Percentiles rank a stretch among this genome's conserved stretches.
Conservation (phyloP, 2,888 invertebrate species). For the Merodon equestris region DNA sequence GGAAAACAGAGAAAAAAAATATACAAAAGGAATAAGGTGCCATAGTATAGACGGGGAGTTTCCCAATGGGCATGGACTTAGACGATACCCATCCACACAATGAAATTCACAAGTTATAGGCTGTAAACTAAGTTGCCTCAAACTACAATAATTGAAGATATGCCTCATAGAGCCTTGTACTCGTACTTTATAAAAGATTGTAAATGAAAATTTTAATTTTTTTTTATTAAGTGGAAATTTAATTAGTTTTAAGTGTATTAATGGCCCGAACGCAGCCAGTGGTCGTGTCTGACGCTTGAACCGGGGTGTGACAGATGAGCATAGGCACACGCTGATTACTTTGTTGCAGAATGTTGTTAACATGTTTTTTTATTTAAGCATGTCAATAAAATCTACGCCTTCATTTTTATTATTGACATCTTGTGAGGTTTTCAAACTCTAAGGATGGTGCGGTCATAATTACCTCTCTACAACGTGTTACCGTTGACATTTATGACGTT, state of each 20-base stretch:
- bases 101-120: conserved; percentile 53
- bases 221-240: conserved; percentile 53
- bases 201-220: conserved; percentile 16
- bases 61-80: conserved; percentile 49
- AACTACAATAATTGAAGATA: conserved; percentile 23
- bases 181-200: conserved; percentile 20
- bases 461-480: no score
- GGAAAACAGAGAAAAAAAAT: no score
- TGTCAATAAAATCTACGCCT: no score
- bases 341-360: no score
- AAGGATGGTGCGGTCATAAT: no score
- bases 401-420: no score
- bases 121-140: conserved; percentile 12
- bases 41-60: conserved; percentile 22
- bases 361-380: no score
- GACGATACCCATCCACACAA: conserved; percentile 40
- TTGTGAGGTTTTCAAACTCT: no score
- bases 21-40: conserved; percentile 1
- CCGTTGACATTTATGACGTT: no score
- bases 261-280: not conserved
- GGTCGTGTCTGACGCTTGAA: not conserved
- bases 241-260: conserved; percentile 21
- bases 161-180: conserved; percentile 26
- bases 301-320: not conserved
- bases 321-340: not conserved